Evolutionary conservation across 2,888 invertebrate genomes (phyloP).

Genomic region (Melinaea menophilus): DNA sequence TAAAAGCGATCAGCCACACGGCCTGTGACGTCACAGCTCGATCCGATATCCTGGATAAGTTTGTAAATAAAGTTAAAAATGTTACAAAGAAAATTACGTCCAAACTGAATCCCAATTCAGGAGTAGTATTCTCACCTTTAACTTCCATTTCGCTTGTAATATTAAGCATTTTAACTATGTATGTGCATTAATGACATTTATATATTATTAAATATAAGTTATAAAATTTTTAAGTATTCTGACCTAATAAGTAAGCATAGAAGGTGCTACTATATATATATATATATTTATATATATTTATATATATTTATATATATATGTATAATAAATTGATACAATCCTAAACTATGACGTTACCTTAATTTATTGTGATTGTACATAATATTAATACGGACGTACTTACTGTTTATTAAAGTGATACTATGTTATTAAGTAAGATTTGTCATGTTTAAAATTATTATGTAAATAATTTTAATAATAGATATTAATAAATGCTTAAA

Average conservation of each 20-base stretch:
- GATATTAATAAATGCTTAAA: not conserved
- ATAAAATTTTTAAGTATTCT: too few species aligned
- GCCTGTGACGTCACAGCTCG: conserved; percentile 81
- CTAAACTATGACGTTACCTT: conserved; percentile 10
- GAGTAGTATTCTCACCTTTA: conserved; percentile 36
- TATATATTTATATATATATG: too few species aligned
- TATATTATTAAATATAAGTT: not conserved
- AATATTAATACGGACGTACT: conserved; percentile 17
- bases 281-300: too few species aligned
- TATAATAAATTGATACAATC: not conserved
- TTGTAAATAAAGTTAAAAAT: conserved; percentile 72
- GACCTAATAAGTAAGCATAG: too few species aligned
- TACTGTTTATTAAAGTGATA: conserved; percentile 25
- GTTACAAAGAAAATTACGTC: conserved; percentile 53
- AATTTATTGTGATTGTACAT: conserved; percentile 20
- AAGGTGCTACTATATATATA: not conserved
- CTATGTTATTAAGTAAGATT: conserved; percentile 14
- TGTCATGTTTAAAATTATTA: not conserved
- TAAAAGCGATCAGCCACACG: conserved; percentile 84
- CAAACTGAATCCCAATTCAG: conserved; percentile 50
- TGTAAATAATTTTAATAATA: conserved; percentile 3
- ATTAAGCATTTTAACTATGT: conserved; percentile 15
- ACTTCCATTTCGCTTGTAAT: conserved; percentile 37
- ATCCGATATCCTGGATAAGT: conserved; percentile 75
- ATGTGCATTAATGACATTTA: conserved; percentile 4